These are phyloP conservation scores for Troides aeacus DNA, from an alignment of 2,888 invertebrate genomes.

Conservation along the genomic window DNA sequence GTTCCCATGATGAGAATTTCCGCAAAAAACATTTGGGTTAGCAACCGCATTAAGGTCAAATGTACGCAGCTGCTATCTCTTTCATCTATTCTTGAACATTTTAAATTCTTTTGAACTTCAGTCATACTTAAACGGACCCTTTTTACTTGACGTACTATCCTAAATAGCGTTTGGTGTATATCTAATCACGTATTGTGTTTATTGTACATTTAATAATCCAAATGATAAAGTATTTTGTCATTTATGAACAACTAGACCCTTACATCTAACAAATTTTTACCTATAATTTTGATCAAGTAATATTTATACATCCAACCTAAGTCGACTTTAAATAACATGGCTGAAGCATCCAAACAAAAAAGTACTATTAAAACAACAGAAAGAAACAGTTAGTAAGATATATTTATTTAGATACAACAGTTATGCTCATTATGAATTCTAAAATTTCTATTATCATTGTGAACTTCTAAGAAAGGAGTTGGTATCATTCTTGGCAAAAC, in stretches of 20 bases:
- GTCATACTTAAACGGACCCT: background rate
- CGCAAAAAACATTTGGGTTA: background rate
- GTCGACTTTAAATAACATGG: no score
- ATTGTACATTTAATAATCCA: no score
- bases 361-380: no score
- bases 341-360: no score
- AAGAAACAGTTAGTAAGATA: no score
- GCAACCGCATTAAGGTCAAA: conserved; percentile 4
- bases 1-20: background rate
- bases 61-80: conserved; percentile 4
- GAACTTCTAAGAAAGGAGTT: background rate
- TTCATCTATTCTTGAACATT: background rate
- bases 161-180: background rate
- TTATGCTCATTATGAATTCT: background rate
- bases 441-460: background rate
- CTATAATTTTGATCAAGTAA: no score
- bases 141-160: background rate
- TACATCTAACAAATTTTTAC: no score
- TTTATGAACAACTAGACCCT: no score
- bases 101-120: background rate
- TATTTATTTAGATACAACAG: no score
- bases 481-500: background rate
- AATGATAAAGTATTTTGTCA: no score
- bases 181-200: no score
- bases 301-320: no score